A percentile compares a stretch with the other conserved stretches of the same genome.
Evolutionary conservation across 2,888 invertebrate genomes (phyloP).

Genomic region (Nephrotoma guestfalica): DNA sequence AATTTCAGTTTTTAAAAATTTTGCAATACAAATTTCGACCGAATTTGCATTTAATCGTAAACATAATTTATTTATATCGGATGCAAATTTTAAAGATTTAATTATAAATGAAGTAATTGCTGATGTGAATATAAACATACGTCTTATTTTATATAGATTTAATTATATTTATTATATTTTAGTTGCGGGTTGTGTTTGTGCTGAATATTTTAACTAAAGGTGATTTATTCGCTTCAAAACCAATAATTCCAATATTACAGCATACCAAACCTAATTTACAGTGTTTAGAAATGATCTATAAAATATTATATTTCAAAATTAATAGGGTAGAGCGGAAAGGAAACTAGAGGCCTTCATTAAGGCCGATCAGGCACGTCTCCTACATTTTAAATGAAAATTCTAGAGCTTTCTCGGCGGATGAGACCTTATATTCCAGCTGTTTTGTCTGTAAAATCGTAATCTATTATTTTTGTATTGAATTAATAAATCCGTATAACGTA

Average conservation of each 20-base stretch:
- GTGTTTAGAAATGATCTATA: constrained; percentile 27
- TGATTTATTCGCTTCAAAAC: constrained; percentile 20
- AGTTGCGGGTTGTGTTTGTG: constrained; percentile 31
- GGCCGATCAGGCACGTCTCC: not conserved
- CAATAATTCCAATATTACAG: constrained; percentile 29
- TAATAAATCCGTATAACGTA: not conserved
- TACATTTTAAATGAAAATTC: not conserved
- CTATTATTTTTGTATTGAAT: not conserved
- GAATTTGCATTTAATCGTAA: constrained; percentile 22
- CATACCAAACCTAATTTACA: constrained; percentile 26
- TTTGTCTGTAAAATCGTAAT: constrained; percentile 16
- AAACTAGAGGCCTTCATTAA: too few species aligned
- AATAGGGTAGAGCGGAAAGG: not conserved
- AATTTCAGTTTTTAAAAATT: constrained; percentile 23
- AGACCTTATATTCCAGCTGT: constrained; percentile 19
- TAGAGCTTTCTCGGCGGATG: constrained; percentile 6
- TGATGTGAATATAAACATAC: constrained; percentile 20
- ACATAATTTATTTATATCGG: constrained; percentile 24
- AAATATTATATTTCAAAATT: constrained; percentile 14
- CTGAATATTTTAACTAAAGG: constrained; percentile 29
- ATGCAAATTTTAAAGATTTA: constrained; percentile 25
- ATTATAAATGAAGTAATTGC: constrained; percentile 34
- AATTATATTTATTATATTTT: constrained; percentile 10
- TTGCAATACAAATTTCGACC: constrained; percentile 28
- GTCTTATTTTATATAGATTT: not conserved